phyloP scores from a whole-genome alignment of 2,797 vertebrate species.

The Phaenicophaeus curvirostris region DNA sequence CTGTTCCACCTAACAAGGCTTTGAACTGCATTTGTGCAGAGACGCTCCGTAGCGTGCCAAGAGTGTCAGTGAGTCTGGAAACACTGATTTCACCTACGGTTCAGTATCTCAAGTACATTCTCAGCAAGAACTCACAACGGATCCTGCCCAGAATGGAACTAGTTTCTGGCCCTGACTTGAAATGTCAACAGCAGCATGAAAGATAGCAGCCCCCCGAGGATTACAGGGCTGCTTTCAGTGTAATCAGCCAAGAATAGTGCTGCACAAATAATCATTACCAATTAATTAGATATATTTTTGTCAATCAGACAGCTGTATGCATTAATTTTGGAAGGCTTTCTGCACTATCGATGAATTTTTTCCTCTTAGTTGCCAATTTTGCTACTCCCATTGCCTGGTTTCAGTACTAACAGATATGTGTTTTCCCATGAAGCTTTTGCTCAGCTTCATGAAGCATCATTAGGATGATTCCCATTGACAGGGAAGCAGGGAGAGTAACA shows the following conservation, averaged over 20 bases:
- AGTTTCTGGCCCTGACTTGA: conserved; percentile 33
- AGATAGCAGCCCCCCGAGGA: background rate
- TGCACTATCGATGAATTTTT: background rate
- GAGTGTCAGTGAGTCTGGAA: conserved; percentile 40
- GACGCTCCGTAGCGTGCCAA: background rate
- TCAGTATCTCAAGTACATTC: conserved; percentile 40
- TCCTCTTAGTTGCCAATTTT: background rate
- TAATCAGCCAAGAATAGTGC: background rate
- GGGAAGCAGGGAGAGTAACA: background rate
- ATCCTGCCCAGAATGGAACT: conserved; percentile 40
- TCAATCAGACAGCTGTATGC: background rate
- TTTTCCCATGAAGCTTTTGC: background rate
- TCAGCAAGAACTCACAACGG: background rate
- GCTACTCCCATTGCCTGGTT: background rate
- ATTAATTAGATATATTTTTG: background rate
- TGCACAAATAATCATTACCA: background rate
- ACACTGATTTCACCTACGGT: conserved; percentile 61
- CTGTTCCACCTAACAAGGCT: conserved; percentile 46
- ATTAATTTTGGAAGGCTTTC: background rate
- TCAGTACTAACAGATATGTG: background rate
- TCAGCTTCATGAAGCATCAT: background rate
- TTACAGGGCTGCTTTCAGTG: background rate
- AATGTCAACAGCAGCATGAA: conserved; percentile 34
- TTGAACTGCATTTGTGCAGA: conserved; percentile 32
- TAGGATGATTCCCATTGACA: background rate